Base-by-base conservation (phyloP, 37 sponge, comb jelly and placozoan genomes). In the Theonella swinhoei region DNA sequence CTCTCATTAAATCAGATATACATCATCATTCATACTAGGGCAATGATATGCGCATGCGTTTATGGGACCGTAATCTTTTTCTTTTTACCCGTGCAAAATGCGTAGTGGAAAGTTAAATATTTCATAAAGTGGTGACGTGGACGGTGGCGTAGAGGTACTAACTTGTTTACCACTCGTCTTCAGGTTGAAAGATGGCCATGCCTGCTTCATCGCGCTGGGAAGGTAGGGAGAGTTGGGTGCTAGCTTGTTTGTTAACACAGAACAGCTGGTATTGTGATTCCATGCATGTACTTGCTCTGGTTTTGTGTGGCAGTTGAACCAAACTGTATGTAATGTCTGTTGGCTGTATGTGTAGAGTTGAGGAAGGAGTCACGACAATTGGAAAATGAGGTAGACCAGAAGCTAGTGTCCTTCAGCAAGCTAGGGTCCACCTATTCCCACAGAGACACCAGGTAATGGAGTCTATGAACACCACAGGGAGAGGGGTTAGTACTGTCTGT, bases 371-470 rank as follows among this genome's bases (percentile, higher is more conserved):
- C 96, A 43, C 75, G 98, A 54, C 84, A 70, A 39, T 75, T 95
- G 24, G 98, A 97, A 64, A 93, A 84, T 79, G 96, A 95, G 40
- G 79, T 97, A 40, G 94, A 97, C 39, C 62, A 78, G 32, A 97
- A 97, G 38, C 83, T 97, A 23, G 89, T 97, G 0, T 95, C 98
- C 0, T 95, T 93, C 82, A 90, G 92, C 63, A 97, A 95, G 71
- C 89, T 97, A 7, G 91, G 94, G 8, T 89, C 96, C n/a, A 93
- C 62, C 61, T 93, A 85, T 63, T 74, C 83, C n/a, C 88, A 80
- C 34, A 80, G 85, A 68, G 92, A 90, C 29, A 4, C 39, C 34
- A 79, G 81, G 86, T 85, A 19, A 3, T n/a, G n/a, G n/a, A n/a
- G n/a, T n/a, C n/a, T n/a, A n/a, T n/a, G n/a, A n/a, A 64, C 28